Conservation (phyloP, 2,113 vertebrate species). For the Spea multiplicata region DNA sequence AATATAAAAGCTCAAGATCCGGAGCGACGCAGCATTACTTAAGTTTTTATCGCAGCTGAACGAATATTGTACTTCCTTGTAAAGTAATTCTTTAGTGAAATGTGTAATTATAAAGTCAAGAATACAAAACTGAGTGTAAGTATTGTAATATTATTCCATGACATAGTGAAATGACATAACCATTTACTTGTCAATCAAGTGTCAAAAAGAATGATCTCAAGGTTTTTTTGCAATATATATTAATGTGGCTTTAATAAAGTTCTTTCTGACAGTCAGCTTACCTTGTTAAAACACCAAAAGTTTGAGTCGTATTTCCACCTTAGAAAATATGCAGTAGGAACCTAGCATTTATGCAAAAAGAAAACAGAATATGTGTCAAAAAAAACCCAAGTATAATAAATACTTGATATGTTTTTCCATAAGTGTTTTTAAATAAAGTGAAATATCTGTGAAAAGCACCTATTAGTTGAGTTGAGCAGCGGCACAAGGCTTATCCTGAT, state of each 20-base stretch:
- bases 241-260: constrained; percentile 12
- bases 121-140: constrained; percentile 41
- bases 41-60: constrained; percentile 34
- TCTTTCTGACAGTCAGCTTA: constrained; percentile 13
- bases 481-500: too few relatives aligned
- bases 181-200: constrained; percentile 44
- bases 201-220: constrained; percentile 42
- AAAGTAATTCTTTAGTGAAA: constrained; percentile 44
- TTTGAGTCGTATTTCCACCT: background rate
- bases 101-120: constrained; percentile 44
- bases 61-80: constrained; percentile 35
- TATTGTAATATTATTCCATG: constrained; percentile 44
- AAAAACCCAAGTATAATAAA: too few relatives aligned
- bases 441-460: too few relatives aligned
- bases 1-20: background rate
- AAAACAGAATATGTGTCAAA: too few relatives aligned
- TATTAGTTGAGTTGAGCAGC: too few relatives aligned
- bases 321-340: too few relatives aligned
- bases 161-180: constrained; percentile 45
- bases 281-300: background rate
- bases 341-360: too few relatives aligned
- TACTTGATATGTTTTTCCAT: too few relatives aligned
- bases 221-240: constrained; percentile 34
- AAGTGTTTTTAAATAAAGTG: too few relatives aligned
- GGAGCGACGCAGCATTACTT: constrained; percentile 8